Base-by-base conservation (phyloP, 1,140 invertebrate genomes). In the Drosophila sulfurigaster region DNA sequence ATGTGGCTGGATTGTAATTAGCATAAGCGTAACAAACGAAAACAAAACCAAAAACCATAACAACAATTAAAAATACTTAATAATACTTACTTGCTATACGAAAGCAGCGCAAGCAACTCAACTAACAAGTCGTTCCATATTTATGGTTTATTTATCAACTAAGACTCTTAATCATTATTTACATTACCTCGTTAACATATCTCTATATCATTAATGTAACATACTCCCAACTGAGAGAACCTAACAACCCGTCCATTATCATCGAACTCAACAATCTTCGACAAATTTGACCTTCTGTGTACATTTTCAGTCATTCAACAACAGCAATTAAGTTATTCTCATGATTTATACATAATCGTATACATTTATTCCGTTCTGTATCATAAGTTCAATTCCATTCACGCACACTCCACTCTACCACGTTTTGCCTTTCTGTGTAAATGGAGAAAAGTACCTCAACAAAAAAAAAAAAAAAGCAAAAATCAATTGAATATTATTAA, bases 1-100 rank as follows among this genome's bases (percentile, higher is more conserved):
- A 82, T 89, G 83, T 88, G 83, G 83, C 83, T 88, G 83, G 83
- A 88, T 89, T 88, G 85, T 89, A 88, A 85, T 71, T 87, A 87
- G 66, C 74, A 65, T 87, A 88, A 87, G 76, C 80, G 81, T 67
- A 70, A 76, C 64, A 35, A 78, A 75, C 46, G 49, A 72, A 64
- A 38, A 64, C n/a, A 16, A 52, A 54, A 16, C 20, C 20, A 20
- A 16, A 25, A 43, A 35, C n/a, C 2, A 54, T 32, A 60, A 67
- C 52, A 48, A 48, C 16, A 48, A 48, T 58, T 46, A 48, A 46
- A 30, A 46, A 45, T 25, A 64, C 32, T 13, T 52, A 32, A 54
- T 25, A 32, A 52, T 54, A 65, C 8, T 5, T 59, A 68, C 54
- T 59, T 59, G 56, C 67, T 62, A 52, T 49, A 70, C 11, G 58